A percentile compares a stretch with the other conserved stretches of the same genome.
Evolutionary conservation across 2,797 vertebrate species (phyloP).

Genomic region (Chrosomus eos): DNA sequence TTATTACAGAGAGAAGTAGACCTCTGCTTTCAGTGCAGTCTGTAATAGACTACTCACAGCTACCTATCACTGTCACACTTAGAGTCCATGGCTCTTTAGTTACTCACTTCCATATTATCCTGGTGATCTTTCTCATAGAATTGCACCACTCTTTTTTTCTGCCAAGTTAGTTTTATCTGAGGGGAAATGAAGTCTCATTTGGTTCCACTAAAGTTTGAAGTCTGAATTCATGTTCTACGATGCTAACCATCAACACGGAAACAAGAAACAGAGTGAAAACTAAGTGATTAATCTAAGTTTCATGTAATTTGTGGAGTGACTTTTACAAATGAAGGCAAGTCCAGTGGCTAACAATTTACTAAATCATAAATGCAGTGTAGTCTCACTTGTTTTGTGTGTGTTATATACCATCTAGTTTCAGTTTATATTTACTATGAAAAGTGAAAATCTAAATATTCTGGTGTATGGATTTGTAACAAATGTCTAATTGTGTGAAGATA

Average conservation of each 20-base stretch:
- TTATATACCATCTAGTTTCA: not conserved
- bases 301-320: conserved; percentile 1
- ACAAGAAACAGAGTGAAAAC: not conserved
- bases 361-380: conserved; percentile 17
- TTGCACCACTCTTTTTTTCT: not conserved
- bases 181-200: not conserved
- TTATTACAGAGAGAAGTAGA: conserved; percentile 88
- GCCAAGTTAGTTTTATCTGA: not conserved
- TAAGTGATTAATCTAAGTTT: not conserved
- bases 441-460: conserved; percentile 12
- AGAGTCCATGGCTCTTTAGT: not conserved
- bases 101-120: not conserved
- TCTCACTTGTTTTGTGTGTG: conserved; percentile 20
- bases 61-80: conserved; percentile 27
- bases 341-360: not conserved
- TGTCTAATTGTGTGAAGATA: not conserved
- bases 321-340: not conserved
- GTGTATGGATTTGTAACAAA: conserved; percentile 10
- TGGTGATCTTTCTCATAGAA: not conserved
- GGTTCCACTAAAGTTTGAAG: not conserved
- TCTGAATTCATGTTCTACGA: not conserved
- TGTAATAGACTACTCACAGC: conserved; percentile 26
- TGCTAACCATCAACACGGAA: not conserved
- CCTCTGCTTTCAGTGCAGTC: not conserved
- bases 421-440: conserved; percentile 22